Percentiles rank a stretch among this genome's conserved stretches.
Conservation (phyloP, 2,797 vertebrate species). For the Enteromius fasciolatus region DNA sequence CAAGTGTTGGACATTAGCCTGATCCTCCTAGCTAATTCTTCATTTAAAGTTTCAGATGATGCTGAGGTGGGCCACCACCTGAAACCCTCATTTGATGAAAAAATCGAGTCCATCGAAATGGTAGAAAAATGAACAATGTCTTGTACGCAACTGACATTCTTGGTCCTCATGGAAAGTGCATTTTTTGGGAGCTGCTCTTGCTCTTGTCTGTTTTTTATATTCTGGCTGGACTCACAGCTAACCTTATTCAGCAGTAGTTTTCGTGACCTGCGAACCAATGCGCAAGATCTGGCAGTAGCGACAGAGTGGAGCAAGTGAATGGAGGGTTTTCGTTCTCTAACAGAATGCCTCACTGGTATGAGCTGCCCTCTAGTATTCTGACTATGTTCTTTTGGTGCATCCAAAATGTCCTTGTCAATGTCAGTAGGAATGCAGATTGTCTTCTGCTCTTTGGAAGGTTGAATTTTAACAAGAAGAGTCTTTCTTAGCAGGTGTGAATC, state of each 20-base stretch:
- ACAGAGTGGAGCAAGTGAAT: constrained; percentile 88
- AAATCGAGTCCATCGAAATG: constrained; percentile 85
- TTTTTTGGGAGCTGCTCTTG: constrained; percentile 63
- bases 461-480: constrained; percentile 64
- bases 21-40: constrained; percentile 88
- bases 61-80: constrained; percentile 91
- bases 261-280: constrained; percentile 84
- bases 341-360: constrained; percentile 81
- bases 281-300: constrained; percentile 82
- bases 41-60: constrained; percentile 82
- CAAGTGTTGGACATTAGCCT: constrained; percentile 89
- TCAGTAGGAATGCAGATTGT: constrained; percentile 68
- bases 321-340: constrained; percentile 86
- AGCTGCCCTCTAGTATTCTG: constrained; percentile 48
- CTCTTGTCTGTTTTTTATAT: constrained; percentile 55
- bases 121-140: constrained; percentile 72
- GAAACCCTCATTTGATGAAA: constrained; percentile 80
- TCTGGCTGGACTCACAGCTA: constrained; percentile 71
- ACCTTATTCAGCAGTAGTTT: constrained; percentile 85
- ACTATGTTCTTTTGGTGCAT: constrained; percentile 8
- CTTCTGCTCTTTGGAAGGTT: constrained; percentile 71
- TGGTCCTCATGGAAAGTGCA: constrained; percentile 64
- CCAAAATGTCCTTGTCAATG: constrained; percentile 45
- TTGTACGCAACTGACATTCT: constrained; percentile 59
- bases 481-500: constrained; percentile 55